Percentiles rank a stretch among this genome's conserved stretches.
phyloP scores from a whole-genome alignment of 2,797 vertebrate genomes.

The Tympanoctomys barrerae region DNA sequence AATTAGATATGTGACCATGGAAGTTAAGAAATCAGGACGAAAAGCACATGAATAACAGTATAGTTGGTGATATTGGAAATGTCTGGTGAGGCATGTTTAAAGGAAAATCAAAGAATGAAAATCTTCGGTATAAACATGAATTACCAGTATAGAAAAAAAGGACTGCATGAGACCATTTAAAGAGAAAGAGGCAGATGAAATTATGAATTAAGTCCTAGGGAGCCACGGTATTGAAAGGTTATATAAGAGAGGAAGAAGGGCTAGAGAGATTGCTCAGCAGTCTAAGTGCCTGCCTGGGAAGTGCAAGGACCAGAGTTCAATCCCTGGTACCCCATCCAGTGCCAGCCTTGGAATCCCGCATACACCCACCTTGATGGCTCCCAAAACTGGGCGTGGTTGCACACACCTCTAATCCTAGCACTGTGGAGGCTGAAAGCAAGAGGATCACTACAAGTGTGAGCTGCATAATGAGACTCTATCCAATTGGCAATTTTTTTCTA shows the following conservation, averaged over 20 bases:
- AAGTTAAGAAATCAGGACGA: neutral
- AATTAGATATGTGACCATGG: neutral
- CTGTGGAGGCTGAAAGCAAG: too few species aligned
- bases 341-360: too few species aligned
- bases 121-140: neutral
- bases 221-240: neutral
- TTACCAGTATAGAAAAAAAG: neutral
- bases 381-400: too few species aligned
- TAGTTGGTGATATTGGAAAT: neutral
- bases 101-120: neutral
- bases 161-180: neutral
- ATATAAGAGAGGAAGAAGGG: neutral
- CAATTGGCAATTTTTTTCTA: too few species aligned
- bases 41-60: neutral
- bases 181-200: neutral
- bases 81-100: neutral
- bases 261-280: too few species aligned
- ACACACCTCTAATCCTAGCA: too few species aligned
- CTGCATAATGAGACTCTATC: too few species aligned
- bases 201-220: neutral
- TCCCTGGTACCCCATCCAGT: too few species aligned
- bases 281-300: too few species aligned
- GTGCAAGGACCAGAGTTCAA: too few species aligned
- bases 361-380: too few species aligned
- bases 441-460: too few species aligned